These are phyloP conservation scores for crab-eating macaque (Macaca fascicularis) DNA, from an alignment of 2,113 vertebrate species.

Conservation along the genomic window T2T-MFA8v1.1 NC_088386.1:116612501-116613000, in stretches of 20 bases:
- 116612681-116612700: background rate
- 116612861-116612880: background rate
- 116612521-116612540: background rate
- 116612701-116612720: background rate
- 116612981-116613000: background rate
- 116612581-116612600: background rate
- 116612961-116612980: background rate
- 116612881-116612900: background rate
- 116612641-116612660: background rate
- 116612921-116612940: background rate
- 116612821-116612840: background rate
- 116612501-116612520: background rate
- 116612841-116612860: background rate
- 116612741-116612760: background rate
- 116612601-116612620: accelerated
- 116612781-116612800: background rate
- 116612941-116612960: background rate
- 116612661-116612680: background rate
- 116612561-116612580: background rate
- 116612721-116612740: background rate
- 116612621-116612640: background rate
- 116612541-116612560: background rate
- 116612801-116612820: background rate
- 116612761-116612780: background rate
- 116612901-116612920: background rate